These are phyloP conservation scores for Salminus brasiliensis DNA, from an alignment of 2,113 vertebrate genomes.

Conservation along the genomic window DNA sequence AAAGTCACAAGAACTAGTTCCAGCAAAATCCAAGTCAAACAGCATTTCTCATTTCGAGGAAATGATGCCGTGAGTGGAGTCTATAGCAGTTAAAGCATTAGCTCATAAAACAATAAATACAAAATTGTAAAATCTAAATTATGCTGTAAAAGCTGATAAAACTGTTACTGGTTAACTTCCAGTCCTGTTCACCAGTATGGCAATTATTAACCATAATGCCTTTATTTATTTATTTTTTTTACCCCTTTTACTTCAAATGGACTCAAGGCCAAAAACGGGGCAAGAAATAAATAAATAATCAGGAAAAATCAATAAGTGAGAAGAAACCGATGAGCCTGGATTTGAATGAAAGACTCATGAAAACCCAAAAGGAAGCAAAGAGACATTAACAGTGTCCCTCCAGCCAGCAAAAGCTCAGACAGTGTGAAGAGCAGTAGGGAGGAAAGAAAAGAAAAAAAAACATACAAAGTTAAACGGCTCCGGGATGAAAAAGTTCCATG, in stretches of 20 bases:
- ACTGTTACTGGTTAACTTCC: slow-evolving; percentile 46
- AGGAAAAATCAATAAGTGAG: background rate
- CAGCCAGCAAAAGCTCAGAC: too few relatives aligned
- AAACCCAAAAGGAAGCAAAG: background rate
- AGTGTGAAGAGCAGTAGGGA: too few relatives aligned
- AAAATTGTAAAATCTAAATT: slow-evolving; percentile 42
- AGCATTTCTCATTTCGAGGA: background rate
- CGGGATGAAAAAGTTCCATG: slow-evolving; percentile 9
- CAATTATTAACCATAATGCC: slow-evolving; percentile 38
- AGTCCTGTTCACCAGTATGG: slow-evolving; percentile 33
- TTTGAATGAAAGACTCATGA: background rate
- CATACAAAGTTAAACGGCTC: background rate
- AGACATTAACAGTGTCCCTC: too few relatives aligned
- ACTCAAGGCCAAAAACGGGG: slow-evolving; percentile 14
- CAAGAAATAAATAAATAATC: background rate
- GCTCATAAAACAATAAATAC: slow-evolving; percentile 34
- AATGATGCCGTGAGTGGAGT: background rate
- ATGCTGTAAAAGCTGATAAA: slow-evolving; percentile 43
- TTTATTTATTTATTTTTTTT: too few relatives aligned
- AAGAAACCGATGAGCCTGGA: background rate
- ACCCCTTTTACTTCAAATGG: slow-evolving; percentile 6
- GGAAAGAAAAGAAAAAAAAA: too few relatives aligned
- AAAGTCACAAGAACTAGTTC: background rate
- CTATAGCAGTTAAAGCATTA: background rate
- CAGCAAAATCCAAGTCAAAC: background rate